Evolutionary conservation across 2,113 vertebrate genomes (phyloP), one percentile per base, ranked within the genome.

Genomic region (Cheirogaleus medius): DNA sequence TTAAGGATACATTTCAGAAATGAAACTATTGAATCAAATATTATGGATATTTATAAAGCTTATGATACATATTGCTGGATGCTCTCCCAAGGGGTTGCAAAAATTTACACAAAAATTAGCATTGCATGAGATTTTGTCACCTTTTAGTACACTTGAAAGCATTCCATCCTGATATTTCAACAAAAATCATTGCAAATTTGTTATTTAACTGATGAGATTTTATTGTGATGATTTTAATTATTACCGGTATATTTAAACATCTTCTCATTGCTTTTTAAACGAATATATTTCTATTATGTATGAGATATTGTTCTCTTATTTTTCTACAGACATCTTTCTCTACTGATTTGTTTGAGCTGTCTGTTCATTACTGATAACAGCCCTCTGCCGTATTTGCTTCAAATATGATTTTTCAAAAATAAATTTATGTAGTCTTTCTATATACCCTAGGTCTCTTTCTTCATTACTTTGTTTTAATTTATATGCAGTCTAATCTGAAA

Each of bases 21-120:
- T 77, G 76, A 39, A 92, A 63, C 52, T 52, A 92, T 90, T 91
- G 54, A 49, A 74, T 92, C 82, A 94, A 97, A 87, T 96, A 83
- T 64, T 80, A 76, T 84, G 91, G 94, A 88, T 95, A 97, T 97
- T 96, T 96, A 94, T 97, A 94, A 97, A 89, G 32, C 49, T 78
- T 91, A 71, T 91, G 93, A 94, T 74, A 76, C 34, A 69, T 90
- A 76, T 82, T 91, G 42, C 56, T 85, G 9, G 66, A 87, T 89
- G 20, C 34, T 94, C 49, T 93, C 74, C 73, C 34, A 83, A 94
- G 34, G 58, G 71, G 10, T 83, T 93, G 37, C 17, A 83, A 39
- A 8, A 94, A 83, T 96, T 96, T 94, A 96, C 37, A 91, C 37
- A 97, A 94, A 95, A 95, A 95, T 93, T 95, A 93, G 77, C 58